phyloP scores from a whole-genome alignment of 2,113 vertebrate species.

The Cavia porcellus region DNA sequence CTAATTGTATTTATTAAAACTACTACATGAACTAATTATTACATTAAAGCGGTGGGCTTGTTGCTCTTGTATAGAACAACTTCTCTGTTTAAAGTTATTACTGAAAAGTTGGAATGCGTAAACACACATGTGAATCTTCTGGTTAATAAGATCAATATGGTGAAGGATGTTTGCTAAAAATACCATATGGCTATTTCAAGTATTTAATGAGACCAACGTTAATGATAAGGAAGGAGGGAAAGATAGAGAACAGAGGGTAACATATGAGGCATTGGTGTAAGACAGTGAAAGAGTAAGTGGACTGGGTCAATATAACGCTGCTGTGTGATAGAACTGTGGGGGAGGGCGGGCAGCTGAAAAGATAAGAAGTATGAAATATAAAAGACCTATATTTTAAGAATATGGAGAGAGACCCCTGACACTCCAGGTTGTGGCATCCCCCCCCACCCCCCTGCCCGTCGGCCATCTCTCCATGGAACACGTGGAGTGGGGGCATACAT shows the following conservation, averaged over 20 bases:
- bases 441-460: too few relatives aligned
- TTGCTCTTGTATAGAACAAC: background rate
- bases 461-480: too few relatives aligned
- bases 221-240: background rate
- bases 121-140: background rate
- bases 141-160: background rate
- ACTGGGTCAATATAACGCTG: rapidly evolving
- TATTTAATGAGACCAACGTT: background rate
- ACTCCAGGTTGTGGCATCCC: too few relatives aligned
- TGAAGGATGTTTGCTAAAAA: background rate
- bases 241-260: background rate
- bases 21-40: background rate
- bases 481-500: too few relatives aligned
- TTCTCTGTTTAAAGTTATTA: background rate
- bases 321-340: too few relatives aligned
- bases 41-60: background rate
- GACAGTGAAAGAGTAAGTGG: background rate
- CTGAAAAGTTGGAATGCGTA: background rate
- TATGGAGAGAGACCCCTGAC: too few relatives aligned
- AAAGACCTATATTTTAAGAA: too few relatives aligned
- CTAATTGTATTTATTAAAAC: background rate
- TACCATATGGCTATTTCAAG: background rate
- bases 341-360: too few relatives aligned
- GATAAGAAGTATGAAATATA: too few relatives aligned
- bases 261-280: background rate